Conservation (phyloP, 1,140 invertebrate species). For the Orchestia grillus region DNA sequence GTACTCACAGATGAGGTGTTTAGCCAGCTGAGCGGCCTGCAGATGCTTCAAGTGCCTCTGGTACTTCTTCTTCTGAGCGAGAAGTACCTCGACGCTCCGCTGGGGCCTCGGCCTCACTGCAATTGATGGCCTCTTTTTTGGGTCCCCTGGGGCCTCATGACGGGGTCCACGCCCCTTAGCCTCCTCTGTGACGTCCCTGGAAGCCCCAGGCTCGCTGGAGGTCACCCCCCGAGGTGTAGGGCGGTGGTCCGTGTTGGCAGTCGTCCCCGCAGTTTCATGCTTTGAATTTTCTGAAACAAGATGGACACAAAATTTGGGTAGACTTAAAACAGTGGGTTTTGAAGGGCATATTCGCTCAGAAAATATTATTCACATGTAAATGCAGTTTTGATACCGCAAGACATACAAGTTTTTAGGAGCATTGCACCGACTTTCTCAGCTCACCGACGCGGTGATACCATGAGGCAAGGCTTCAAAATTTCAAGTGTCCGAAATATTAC, state of each 20-base stretch:
- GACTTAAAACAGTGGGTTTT: neutral
- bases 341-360: neutral
- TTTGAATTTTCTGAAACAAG: neutral
- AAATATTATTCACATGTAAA: neutral
- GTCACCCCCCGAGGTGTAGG: too few relatives aligned
- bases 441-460: too few relatives aligned
- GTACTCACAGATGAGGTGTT: constrained; percentile 68
- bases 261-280: neutral
- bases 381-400: neutral
- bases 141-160: neutral
- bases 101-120: neutral
- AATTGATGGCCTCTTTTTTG: neutral
- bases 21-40: constrained; percentile 71
- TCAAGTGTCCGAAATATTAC: neutral
- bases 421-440: neutral
- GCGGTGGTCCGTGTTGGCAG: neutral
- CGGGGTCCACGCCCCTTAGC: neutral
- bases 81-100: constrained; percentile 69
- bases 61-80: constrained; percentile 72
- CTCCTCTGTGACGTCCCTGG: neutral
- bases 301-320: neutral
- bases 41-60: constrained; percentile 72
- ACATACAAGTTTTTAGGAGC: neutral
- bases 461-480: neutral
- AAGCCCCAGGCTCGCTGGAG: neutral